Evolutionary conservation across 1,140 invertebrate genomes (phyloP).

Genomic region (Armadillidium nasatum): DNA sequence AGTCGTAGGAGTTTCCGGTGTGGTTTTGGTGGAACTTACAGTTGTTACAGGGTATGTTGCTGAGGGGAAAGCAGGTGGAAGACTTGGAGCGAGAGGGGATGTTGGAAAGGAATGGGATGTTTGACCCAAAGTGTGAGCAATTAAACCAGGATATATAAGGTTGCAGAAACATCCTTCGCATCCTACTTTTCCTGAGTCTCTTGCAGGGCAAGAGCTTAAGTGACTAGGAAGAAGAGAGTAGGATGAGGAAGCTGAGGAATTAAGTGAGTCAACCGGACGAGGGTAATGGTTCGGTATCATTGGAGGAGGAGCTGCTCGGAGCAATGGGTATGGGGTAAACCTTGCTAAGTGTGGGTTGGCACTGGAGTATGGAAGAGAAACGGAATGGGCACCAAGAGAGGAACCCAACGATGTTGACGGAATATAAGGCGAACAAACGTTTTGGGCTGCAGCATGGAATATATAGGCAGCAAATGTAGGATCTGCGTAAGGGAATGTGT

Average conservation of each 20-base stretch:
- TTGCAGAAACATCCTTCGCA: not conserved
- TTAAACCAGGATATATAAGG: not conserved
- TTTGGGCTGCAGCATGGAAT: slow-evolving; percentile 69
- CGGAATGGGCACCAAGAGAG: not conserved
- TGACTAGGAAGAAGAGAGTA: not conserved
- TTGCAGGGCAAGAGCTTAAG: not conserved
- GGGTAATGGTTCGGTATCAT: not conserved
- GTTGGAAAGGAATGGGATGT: not conserved
- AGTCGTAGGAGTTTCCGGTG: not conserved
- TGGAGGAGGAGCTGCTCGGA: not conserved
- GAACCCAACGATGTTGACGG: not conserved
- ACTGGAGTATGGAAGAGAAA: not conserved
- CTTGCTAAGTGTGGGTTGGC: not conserved
- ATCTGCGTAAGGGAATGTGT: slow-evolving; percentile 90
- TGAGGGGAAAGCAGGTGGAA: not conserved
- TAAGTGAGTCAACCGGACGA: not conserved
- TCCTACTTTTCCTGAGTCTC: not conserved
- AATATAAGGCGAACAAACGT: not conserved
- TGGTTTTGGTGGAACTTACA: not conserved
- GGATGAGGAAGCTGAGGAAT: not conserved
- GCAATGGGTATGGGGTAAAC: not conserved
- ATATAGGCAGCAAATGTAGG: slow-evolving; percentile 82
- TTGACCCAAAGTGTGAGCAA: not conserved
- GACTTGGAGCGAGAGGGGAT: not conserved
- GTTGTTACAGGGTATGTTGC: not conserved